Evolutionary conservation across 2,113 vertebrate genomes (phyloP).

Genomic region (Zosterops pallidus): DNA sequence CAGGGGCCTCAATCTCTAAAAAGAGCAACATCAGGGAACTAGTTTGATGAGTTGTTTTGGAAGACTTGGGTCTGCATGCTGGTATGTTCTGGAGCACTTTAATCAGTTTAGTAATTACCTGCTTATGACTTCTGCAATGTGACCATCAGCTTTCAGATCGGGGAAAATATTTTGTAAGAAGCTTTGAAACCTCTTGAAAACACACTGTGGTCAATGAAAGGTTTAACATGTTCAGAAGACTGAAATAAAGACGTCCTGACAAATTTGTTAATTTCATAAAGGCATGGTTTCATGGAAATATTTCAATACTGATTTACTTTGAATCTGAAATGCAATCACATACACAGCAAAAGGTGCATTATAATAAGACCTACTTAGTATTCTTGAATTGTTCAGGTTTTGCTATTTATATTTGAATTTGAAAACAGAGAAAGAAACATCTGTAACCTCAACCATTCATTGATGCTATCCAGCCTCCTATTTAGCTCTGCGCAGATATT

Average conservation of each 20-base stretch:
- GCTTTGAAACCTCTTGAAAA: neutral
- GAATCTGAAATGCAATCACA: neutral
- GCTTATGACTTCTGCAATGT: constrained; percentile 19
- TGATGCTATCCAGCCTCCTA: neutral
- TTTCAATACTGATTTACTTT: neutral
- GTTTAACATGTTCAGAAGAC: neutral
- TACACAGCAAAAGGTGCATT: neutral
- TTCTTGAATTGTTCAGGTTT: neutral
- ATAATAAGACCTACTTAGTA: constrained; percentile 1
- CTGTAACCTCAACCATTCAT: neutral
- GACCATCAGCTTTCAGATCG: constrained; percentile 40
- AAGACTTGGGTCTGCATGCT: neutral
- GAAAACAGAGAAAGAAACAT: neutral
- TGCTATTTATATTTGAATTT: neutral
- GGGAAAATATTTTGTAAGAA: neutral
- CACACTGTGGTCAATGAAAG: neutral
- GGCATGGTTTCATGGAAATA: neutral
- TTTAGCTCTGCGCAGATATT: neutral
- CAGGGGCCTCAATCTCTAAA: neutral
- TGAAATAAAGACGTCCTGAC: neutral
- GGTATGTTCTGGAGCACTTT: neutral
- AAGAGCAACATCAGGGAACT: neutral
- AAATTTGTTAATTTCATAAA: neutral
- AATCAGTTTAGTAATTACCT: constrained; percentile 48
- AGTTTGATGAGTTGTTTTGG: neutral